Evolutionary conservation across 2,113 vertebrate species (phyloP).

Genomic region (Himantopus leucocephalus): DNA sequence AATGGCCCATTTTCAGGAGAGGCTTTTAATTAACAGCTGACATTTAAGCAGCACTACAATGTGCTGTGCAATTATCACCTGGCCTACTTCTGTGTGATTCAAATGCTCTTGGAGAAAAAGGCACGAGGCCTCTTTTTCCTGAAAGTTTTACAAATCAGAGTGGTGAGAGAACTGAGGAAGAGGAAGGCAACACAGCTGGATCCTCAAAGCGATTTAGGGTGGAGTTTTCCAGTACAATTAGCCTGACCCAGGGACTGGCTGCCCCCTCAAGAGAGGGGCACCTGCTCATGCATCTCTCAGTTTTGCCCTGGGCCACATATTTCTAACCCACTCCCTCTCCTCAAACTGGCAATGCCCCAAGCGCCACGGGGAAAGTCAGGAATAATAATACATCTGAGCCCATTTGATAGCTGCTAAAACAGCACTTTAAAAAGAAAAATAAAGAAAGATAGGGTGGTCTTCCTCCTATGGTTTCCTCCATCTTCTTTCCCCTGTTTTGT

Average conservation of each 20-base stretch:
- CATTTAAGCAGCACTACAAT: neutral
- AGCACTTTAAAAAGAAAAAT: neutral
- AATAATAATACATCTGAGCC: neutral
- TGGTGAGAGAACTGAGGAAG: neutral
- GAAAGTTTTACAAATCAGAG: neutral
- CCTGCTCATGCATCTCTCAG: neutral
- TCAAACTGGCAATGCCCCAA: neutral
- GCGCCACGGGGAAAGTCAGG: neutral
- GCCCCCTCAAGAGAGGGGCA: neutral
- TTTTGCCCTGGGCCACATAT: neutral
- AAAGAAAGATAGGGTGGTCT: neutral
- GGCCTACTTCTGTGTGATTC: constrained; percentile 38
- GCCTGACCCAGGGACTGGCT: neutral
- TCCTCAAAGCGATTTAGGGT: neutral
- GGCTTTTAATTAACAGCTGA: constrained; percentile 59
- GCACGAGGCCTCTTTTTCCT: neutral
- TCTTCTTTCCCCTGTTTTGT: neutral
- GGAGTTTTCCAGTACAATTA: neutral
- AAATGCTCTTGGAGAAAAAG: constrained; percentile 15
- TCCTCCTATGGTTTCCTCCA: neutral
- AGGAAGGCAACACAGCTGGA: neutral
- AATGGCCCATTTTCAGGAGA: constrained; percentile 14
- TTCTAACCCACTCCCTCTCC: neutral
- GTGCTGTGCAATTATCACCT: constrained; percentile 31
- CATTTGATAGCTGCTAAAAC: neutral